These are phyloP conservation scores for Helobdella robusta DNA, from an alignment of 2,888 invertebrate genomes.

Conservation along the genomic window DNA sequence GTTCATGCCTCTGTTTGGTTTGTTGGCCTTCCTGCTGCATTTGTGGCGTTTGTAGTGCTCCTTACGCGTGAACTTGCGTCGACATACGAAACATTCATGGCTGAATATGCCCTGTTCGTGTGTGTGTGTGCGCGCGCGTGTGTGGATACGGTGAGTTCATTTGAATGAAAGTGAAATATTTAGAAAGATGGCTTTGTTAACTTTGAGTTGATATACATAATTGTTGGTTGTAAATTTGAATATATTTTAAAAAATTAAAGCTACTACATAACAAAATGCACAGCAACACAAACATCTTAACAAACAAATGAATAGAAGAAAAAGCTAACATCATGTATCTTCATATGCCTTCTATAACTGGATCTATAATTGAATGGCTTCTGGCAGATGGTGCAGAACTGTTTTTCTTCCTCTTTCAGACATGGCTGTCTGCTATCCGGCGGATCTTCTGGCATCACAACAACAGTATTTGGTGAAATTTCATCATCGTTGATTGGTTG, in stretches of 20 bases:
- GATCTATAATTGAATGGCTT: slow-evolving; percentile 34
- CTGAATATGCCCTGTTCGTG: slow-evolving; percentile 30
- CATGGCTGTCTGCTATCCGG: not conserved
- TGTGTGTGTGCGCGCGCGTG: not conserved
- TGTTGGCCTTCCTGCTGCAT: slow-evolving; percentile 34
- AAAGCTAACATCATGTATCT: slow-evolving; percentile 30
- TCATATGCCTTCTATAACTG: slow-evolving; percentile 36
- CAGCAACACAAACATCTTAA: not conserved
- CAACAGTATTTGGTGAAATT: not conserved
- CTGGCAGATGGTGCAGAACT: slow-evolving; percentile 25
- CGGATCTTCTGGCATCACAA: slow-evolving; percentile 11
- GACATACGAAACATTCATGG: slow-evolving; percentile 34
- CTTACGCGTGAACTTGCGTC: slow-evolving; percentile 35
- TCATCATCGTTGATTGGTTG: not conserved
- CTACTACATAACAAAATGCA: not conserved
- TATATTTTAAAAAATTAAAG: not conserved
- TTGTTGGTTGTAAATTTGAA: not conserved
- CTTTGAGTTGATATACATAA: not conserved
- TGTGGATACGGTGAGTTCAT: not conserved
- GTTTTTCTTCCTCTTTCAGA: too few relatives aligned
- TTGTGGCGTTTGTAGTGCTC: slow-evolving; percentile 37
- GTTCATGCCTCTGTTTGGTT: slow-evolving; percentile 25
- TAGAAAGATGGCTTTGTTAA: not conserved
- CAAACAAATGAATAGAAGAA: not conserved
- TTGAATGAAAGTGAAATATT: not conserved